These are phyloP conservation scores for Etheostoma cragini DNA, from an alignment of 2,113 vertebrate species.

Conservation along the genomic window DNA sequence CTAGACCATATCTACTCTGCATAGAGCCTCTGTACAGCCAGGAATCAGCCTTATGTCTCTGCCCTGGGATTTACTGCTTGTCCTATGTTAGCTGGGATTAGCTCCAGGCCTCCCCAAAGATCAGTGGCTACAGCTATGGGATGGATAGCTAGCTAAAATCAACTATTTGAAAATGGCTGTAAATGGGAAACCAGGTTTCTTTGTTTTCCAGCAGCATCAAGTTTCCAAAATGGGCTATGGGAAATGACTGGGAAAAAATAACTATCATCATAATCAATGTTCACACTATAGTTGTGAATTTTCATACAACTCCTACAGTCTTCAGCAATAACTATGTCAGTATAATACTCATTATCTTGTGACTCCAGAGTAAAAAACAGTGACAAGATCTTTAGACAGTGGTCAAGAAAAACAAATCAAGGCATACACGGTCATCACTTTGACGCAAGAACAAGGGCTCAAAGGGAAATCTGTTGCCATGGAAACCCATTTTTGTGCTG, in stretches of 20 bases:
- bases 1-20: too few relatives aligned
- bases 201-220: background rate
- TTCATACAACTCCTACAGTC: slow-evolving; percentile 28
- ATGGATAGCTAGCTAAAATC: too few relatives aligned
- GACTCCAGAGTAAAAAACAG: background rate
- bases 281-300: slow-evolving; percentile 36
- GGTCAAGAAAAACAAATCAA: slow-evolving; percentile 8
- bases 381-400: background rate
- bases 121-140: too few relatives aligned
- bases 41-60: too few relatives aligned
- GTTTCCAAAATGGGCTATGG: background rate
- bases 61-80: too few relatives aligned
- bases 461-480: slow-evolving; percentile 54
- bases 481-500: slow-evolving; percentile 45
- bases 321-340: slow-evolving; percentile 7
- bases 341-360: background rate
- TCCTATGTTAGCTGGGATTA: too few relatives aligned
- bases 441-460: slow-evolving; percentile 7
- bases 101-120: too few relatives aligned
- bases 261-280: background rate
- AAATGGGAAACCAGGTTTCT: too few relatives aligned
- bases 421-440: background rate
- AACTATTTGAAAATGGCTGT: too few relatives aligned
- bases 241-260: background rate
- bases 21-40: too few relatives aligned